Percentiles rank a stretch among this genome's conserved stretches.
These are phyloP conservation scores for Psittacula echo DNA, from an alignment of 2,797 vertebrate genomes.

Conservation along the genomic window DNA sequence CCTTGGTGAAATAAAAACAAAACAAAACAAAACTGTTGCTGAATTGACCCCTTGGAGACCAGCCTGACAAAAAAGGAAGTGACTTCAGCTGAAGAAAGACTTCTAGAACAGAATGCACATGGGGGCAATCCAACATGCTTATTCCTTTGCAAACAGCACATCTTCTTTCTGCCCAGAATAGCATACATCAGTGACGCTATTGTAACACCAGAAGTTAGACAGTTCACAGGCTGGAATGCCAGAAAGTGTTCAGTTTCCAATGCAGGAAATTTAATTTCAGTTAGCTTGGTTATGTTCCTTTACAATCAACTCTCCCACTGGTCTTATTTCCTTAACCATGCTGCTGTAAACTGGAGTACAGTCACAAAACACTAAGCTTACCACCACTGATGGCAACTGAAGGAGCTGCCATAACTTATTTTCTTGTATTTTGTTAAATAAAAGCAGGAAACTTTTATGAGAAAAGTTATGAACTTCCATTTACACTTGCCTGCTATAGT, in stretches of 20 bases:
- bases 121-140: background rate
- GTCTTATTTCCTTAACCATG: background rate
- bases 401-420: background rate
- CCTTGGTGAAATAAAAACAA: background rate
- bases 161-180: background rate
- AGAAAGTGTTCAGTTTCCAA: background rate
- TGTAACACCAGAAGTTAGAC: background rate
- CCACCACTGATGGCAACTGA: rapidly evolving
- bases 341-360: background rate
- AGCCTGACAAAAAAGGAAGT: background rate
- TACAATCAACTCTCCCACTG: background rate
- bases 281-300: background rate
- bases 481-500: background rate
- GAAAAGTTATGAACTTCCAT: background rate
- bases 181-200: background rate
- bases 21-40: background rate
- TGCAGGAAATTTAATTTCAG: background rate
- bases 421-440: background rate
- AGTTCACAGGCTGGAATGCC: background rate
- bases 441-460: background rate
- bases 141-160: background rate
- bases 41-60: background rate
- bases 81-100: background rate
- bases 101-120: background rate
- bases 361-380: background rate